A percentile compares a stretch with the other conserved stretches of the same genome.
phyloP scores from a whole-genome alignment of 2,888 invertebrate genomes.

The Gnatocerus cornutus region DNA sequence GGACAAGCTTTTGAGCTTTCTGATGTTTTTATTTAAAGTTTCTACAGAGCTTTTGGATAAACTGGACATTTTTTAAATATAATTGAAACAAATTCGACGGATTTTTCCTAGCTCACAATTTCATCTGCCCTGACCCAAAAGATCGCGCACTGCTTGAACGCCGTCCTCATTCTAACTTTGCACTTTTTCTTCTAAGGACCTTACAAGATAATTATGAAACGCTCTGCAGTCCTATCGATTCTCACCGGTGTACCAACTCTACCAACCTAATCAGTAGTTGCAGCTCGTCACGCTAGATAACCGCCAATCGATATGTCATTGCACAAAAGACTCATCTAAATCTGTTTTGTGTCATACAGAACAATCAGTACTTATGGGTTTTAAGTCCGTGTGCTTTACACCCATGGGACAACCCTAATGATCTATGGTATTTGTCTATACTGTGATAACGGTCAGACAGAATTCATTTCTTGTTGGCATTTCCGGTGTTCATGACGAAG shows the following conservation, averaged over 20 bases:
- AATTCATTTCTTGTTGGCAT: constrained; percentile 20
- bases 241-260: constrained; percentile 30
- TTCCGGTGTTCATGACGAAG: constrained; percentile 28
- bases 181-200: constrained; percentile 11
- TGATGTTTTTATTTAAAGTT: too few relatives aligned
- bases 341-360: constrained; percentile 21
- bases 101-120: too few relatives aligned
- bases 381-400: background rate
- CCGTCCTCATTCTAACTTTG: too few relatives aligned
- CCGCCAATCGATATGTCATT: constrained; percentile 51
- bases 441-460: constrained; percentile 11
- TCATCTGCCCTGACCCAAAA: too few relatives aligned
- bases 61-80: too few relatives aligned
- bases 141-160: too few relatives aligned
- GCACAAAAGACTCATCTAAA: constrained; percentile 48
- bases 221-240: constrained; percentile 51
- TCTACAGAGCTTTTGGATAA: too few relatives aligned
- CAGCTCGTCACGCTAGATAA: constrained; percentile 52
- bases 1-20: too few relatives aligned
- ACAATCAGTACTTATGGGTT: constrained; percentile 10
- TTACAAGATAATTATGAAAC: constrained; percentile 31
- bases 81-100: too few relatives aligned
- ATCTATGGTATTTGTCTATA: background rate
- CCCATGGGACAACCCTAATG: constrained; percentile 8
- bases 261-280: constrained; percentile 52